Base-by-base conservation (phyloP, 2,888 invertebrate genomes). In the Volucella inflata region DNA sequence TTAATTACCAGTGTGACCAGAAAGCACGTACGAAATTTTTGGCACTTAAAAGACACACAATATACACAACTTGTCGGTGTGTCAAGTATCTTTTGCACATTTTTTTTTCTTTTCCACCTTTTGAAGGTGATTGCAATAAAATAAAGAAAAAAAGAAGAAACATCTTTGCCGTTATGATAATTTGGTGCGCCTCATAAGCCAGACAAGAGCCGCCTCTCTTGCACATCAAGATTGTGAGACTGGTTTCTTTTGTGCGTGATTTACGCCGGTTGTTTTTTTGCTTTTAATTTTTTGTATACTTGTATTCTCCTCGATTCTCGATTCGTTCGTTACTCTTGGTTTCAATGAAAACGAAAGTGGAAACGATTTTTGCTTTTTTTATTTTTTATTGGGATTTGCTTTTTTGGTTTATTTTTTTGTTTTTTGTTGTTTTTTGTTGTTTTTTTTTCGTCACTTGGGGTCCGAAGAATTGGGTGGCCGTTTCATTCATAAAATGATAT, bases 301-400 rank as follows among this genome's bases (percentile, higher is more conserved):
- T 71, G 50, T 62, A 53, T 68, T 70, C n/a, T 12, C 48, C 1
- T 46, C 59, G 64, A 46, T 17, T 30, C 17, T 50, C 46, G 36
- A 17, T 51, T 71, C 76, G 77, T 74, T 68, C 68, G 62, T 77
- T 72, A 85, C 85, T 81, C 78, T 76, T 78, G 79, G 75, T 84
- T 84, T 84, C 83, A 75, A 79, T 79, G 85, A 85, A 85, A 85
- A 46, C 81, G 81, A 85, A 85, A 85, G 85, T 85, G 65, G 80
- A 81, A 57, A 46, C 68, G 71, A 81, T 81, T 79, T 81, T 85
- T 76, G 85, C 72, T 81, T 81, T 85, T 72, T 30, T 30, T 30
- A 6, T 6, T 30, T 30, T 30, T 21, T 68, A 67, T 76, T 81
- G 46, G 62, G 71, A 70, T 81, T 70, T 85, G 40, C 62, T 77